Percentiles rank a stretch among this genome's conserved stretches.
Conservation (phyloP, 2,113 vertebrate species). For the Coryphaenoides rupestris region DNA sequence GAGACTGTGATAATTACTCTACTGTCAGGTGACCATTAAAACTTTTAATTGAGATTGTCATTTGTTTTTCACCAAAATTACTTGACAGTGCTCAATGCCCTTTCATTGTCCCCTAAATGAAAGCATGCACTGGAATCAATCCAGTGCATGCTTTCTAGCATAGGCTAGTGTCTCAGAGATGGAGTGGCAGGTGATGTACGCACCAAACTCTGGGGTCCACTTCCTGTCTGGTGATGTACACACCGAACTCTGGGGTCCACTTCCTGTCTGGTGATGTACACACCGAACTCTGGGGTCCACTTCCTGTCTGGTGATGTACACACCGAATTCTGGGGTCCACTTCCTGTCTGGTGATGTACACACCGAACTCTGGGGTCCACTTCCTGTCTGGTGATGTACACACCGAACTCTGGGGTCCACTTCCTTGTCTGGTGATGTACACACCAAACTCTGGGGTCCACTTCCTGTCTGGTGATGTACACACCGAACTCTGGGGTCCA, state of each 20-base stretch:
- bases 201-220: not conserved
- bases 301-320: conserved; percentile 6
- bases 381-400: conserved; percentile 6
- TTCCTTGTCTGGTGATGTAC: conserved; percentile 15
- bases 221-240: conserved; percentile 6
- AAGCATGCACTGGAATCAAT: conserved; percentile 44
- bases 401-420: conserved; percentile 11
- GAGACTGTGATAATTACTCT: conserved; percentile 63
- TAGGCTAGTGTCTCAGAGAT: conserved; percentile 29
- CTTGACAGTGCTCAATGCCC: conserved; percentile 3
- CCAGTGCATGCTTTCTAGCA: conserved; percentile 49
- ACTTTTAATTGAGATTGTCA: conserved; percentile 61
- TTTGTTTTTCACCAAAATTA: conserved; percentile 22
- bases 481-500: conserved; percentile 11
- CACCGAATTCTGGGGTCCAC: conserved; percentile 11
- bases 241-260: conserved; percentile 11
- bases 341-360: conserved; percentile 18
- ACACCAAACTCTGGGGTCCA: not conserved
- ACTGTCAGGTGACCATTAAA: conserved; percentile 52
- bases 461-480: conserved; percentile 6
- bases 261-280: conserved; percentile 18
- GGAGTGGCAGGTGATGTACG: not conserved
- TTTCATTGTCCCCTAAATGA: conserved; percentile 13
- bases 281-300: not conserved
- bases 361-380: not conserved